phyloP scores from a whole-genome alignment of 2,113 vertebrate genomes.

The Noturus placidus region DNA sequence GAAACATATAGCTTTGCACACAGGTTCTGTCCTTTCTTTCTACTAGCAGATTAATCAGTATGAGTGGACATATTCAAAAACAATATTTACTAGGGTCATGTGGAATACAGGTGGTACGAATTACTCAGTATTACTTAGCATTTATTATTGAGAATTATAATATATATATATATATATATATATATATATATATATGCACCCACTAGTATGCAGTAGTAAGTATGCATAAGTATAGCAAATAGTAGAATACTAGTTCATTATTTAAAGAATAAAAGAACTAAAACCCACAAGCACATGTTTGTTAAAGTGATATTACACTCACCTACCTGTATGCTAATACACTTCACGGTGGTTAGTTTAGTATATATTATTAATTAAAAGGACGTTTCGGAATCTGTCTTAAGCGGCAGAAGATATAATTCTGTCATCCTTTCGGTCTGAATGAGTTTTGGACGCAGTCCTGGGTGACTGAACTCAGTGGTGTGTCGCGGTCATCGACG shows the following conservation, averaged over 20 bases:
- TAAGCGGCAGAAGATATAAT: neutral
- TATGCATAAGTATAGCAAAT: neutral
- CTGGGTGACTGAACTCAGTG: no score
- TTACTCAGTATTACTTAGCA: neutral
- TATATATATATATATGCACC: neutral
- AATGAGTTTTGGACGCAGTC: neutral
- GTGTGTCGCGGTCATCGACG: neutral
- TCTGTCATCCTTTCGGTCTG: neutral
- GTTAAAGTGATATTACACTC: neutral
- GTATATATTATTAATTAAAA: neutral
- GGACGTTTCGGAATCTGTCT: neutral
- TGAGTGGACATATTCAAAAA: no score
- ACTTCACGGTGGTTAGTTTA: neutral
- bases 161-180: no score
- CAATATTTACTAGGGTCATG: neutral
- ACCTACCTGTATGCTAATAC: slow-evolving; percentile 12
- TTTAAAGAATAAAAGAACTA: neutral
- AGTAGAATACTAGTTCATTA: neutral
- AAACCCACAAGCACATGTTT: neutral
- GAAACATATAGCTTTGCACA: neutral
- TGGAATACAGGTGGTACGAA: neutral
- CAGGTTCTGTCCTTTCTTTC: neutral
- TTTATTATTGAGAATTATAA: neutral
- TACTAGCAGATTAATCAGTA: neutral
- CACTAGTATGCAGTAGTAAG: neutral